Conservation (phyloP, 2,113 vertebrate genomes). For the Ictalurus punctatus region DNA sequence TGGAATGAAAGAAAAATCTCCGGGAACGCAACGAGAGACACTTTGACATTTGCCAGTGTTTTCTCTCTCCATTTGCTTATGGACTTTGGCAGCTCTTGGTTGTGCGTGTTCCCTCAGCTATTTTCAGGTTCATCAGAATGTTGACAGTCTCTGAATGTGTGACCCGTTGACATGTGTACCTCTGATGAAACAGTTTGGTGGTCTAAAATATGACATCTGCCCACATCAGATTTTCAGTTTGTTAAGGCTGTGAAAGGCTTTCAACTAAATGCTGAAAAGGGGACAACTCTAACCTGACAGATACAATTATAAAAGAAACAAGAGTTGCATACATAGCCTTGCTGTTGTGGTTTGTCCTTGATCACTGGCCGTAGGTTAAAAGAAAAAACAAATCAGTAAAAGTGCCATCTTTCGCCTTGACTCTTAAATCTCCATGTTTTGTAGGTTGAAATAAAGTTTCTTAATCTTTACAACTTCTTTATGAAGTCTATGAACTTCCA, state of each 20-base stretch:
- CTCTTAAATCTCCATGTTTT: background rate
- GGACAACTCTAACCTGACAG: background rate
- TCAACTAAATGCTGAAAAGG: constrained; percentile 1
- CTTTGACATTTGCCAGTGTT: constrained; percentile 58
- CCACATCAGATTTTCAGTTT: background rate
- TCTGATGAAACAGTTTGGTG: constrained; percentile 14
- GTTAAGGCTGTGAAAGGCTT: constrained; percentile 21
- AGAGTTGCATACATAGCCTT: background rate
- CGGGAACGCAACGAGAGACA: constrained; percentile 37
- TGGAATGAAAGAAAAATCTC: constrained; percentile 48
- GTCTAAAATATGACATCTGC: constrained; percentile 15
- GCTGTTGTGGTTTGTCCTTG: constrained; percentile 10
- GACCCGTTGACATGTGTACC: constrained; percentile 14
- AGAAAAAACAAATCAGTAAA: constrained; percentile 18
- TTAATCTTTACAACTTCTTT: background rate
- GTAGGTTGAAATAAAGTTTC: background rate
- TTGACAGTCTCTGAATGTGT: constrained; percentile 30
- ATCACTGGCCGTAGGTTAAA: background rate
- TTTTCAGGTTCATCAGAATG: constrained; percentile 37
- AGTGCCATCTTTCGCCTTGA: background rate
- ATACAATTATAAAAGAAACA: background rate
- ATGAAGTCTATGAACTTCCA: background rate
- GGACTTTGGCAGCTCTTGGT: constrained; percentile 27
- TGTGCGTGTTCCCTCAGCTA: background rate
- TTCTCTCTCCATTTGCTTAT: constrained; percentile 38